Percentiles rank a stretch among this genome's conserved stretches.
These are phyloP conservation scores for Oedothorax gibbosus DNA, from an alignment of 1,140 invertebrate species.

Conservation along the genomic window DNA sequence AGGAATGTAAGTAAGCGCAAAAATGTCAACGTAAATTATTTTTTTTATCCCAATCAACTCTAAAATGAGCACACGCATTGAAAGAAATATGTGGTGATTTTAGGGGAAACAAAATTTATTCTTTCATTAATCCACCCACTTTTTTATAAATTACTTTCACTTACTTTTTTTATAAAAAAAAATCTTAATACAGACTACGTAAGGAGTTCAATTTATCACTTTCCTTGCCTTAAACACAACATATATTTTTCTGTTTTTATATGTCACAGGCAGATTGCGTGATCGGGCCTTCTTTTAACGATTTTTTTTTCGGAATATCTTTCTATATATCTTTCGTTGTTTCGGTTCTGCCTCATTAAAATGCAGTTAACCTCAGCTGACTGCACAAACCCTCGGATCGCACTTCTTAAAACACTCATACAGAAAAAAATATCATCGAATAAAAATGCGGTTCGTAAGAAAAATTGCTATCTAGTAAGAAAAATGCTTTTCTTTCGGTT, in stretches of 20 bases:
- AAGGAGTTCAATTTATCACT: constrained; percentile 35
- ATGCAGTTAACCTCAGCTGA: constrained; percentile 50
- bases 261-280: constrained; percentile 12
- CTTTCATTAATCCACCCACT: too few relatives aligned
- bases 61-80: too few relatives aligned
- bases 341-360: constrained; percentile 53
- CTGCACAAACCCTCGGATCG: constrained; percentile 11
- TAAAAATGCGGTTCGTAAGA: background rate
- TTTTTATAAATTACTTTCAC: too few relatives aligned
- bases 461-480: too few relatives aligned
- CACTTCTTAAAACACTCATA: constrained; percentile 2
- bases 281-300: constrained; percentile 5
- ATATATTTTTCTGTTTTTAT: constrained; percentile 23
- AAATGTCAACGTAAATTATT: too few relatives aligned
- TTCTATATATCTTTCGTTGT: constrained; percentile 39
- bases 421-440: constrained; percentile 1
- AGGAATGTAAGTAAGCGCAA: too few relatives aligned
- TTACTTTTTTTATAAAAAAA: too few relatives aligned
- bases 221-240: background rate
- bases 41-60: too few relatives aligned
- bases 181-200: background rate
- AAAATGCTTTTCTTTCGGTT: too few relatives aligned
- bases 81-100: too few relatives aligned
- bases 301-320: background rate
- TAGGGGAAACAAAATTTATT: too few relatives aligned